These are phyloP conservation scores for Macrochelys suwanniensis DNA, from an alignment of 2,797 vertebrate species.

Conservation along the genomic window DNA sequence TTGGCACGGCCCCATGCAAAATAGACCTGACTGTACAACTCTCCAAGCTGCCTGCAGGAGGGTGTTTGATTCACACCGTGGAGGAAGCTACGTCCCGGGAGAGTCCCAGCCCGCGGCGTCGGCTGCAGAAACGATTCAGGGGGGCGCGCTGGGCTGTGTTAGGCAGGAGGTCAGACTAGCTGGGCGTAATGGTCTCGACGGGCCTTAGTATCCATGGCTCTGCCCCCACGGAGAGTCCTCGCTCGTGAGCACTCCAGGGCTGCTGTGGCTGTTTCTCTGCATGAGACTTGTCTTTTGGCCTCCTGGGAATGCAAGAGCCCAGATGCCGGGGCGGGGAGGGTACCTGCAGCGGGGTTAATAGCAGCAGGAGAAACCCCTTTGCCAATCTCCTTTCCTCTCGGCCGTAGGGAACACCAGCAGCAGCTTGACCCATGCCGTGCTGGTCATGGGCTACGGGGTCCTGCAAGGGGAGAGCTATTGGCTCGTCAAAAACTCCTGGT, in stretches of 20 bases:
- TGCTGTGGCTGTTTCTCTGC: not conserved
- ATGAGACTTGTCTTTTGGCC: too few relatives aligned
- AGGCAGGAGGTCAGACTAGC: not conserved
- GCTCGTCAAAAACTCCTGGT: constrained; percentile 90
- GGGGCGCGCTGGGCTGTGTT: too few relatives aligned
- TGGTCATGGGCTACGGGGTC: constrained; percentile 84
- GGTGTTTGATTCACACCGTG: too few relatives aligned
- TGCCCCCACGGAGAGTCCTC: not conserved
- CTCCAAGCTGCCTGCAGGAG: not conserved
- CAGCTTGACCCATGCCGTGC: constrained; percentile 84
- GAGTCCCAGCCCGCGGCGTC: not conserved
- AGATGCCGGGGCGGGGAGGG: too few relatives aligned
- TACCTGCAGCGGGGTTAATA: not conserved
- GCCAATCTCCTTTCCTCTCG: not conserved
- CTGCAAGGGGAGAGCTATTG: constrained; percentile 81
- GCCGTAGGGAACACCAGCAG: constrained; percentile 75
- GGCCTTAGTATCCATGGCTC: not conserved
- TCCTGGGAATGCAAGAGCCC: not conserved
- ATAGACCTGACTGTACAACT: too few relatives aligned
- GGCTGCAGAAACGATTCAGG: not conserved
- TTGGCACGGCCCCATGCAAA: not conserved
- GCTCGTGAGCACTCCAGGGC: too few relatives aligned
- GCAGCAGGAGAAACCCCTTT: not conserved
- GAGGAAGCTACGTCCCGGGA: too few relatives aligned
- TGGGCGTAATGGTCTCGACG: not conserved